Conservation (phyloP, 2,888 invertebrate species). For the Oligia strigilis region DNA sequence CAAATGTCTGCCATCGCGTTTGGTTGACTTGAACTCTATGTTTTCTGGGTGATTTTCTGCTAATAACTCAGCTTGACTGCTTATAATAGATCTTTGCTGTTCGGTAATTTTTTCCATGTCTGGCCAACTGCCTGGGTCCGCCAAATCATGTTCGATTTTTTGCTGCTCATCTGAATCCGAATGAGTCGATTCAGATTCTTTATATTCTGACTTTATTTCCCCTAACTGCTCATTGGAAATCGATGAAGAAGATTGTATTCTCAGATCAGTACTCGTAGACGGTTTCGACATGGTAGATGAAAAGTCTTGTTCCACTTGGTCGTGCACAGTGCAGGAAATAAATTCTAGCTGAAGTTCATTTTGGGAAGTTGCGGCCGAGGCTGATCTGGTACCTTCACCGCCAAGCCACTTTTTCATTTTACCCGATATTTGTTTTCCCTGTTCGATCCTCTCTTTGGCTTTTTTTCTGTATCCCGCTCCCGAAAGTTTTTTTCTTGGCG, state of each 20-base stretch:
- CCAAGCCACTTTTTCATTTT: not conserved
- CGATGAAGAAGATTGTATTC: not conserved
- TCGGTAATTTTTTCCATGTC: slow-evolving; percentile 7
- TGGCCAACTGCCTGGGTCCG: slow-evolving; percentile 5
- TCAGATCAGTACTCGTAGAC: not conserved
- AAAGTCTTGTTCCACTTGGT: not conserved
- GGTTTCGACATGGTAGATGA: not conserved
- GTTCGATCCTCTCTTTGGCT: not conserved
- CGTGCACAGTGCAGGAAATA: not conserved
- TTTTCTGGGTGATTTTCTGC: slow-evolving; percentile 63
- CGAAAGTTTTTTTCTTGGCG: not conserved
- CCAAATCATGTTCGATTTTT: not conserved
- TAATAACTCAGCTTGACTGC: slow-evolving; percentile 54
- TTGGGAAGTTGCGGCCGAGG: not conserved
- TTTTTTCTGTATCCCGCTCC: slow-evolving; percentile 1
- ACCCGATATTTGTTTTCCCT: not conserved
- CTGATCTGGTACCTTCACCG: not conserved
- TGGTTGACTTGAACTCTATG: slow-evolving; percentile 57
- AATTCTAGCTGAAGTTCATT: not conserved
- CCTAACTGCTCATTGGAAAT: not conserved
- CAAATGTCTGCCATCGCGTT: slow-evolving; percentile 56
- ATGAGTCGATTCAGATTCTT: not conserved
- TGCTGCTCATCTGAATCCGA: not conserved
- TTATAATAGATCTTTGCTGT: slow-evolving; percentile 44
- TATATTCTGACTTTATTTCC: not conserved